Evolutionary conservation across 2,113 vertebrate genomes (phyloP).

Genomic region (Campylomormyrus numenius): DNA sequence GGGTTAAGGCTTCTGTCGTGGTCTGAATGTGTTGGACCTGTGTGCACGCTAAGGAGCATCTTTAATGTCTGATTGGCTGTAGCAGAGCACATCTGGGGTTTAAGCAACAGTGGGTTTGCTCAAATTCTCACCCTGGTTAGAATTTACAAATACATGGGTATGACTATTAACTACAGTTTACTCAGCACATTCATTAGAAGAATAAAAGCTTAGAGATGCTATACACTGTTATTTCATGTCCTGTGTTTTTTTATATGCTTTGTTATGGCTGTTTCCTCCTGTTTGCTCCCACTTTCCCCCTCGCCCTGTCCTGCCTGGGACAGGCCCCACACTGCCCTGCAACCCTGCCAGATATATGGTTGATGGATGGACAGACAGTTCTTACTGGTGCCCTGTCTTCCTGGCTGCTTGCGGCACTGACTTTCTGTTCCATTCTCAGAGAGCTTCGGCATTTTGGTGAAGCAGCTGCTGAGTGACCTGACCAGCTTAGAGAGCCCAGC

Average conservation of each 20-base stretch:
- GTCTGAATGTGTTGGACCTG: neutral
- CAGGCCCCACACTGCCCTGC: neutral
- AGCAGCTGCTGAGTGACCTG: slow-evolving; percentile 76
- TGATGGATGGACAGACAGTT: neutral
- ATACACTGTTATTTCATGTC: neutral
- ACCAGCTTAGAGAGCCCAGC: slow-evolving; percentile 66
- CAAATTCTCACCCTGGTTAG: neutral
- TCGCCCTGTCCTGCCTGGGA: neutral
- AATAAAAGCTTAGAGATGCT: neutral
- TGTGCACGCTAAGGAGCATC: neutral
- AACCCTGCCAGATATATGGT: neutral
- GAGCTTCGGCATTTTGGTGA: slow-evolving; percentile 68
- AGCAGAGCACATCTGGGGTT: neutral
- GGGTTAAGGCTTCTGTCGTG: neutral
- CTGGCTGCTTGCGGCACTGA: neutral
- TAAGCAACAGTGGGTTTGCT: neutral
- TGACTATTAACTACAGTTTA: neutral
- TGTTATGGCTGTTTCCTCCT: neutral
- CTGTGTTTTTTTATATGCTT: neutral
- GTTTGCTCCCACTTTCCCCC: neutral
- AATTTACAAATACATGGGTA: neutral
- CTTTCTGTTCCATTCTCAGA: slow-evolving; percentile 37
- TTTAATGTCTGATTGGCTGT: neutral
- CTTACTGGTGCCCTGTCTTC: no score
- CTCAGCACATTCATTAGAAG: neutral